Evolutionary conservation across 1,140 invertebrate species (phyloP).

Genomic region (Armadillidium nasatum): DNA sequence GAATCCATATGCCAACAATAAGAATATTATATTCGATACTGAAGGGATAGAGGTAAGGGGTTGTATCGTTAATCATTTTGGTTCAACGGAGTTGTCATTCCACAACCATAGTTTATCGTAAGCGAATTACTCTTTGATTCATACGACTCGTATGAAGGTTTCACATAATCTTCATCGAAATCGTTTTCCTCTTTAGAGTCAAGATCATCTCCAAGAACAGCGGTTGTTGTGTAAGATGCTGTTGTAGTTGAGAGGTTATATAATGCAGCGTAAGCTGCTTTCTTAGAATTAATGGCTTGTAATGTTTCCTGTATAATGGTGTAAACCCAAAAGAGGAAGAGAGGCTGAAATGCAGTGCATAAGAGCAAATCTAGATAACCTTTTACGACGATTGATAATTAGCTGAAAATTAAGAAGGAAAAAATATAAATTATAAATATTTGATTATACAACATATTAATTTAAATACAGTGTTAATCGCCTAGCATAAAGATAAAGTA

Average conservation of each 20-base stretch:
- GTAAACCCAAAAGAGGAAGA: slow-evolving; percentile 67
- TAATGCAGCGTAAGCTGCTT: slow-evolving; percentile 9
- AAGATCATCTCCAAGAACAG: slow-evolving; percentile 21
- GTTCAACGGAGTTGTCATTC: slow-evolving; percentile 51
- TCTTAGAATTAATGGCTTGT: slow-evolving; percentile 48
- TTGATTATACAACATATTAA: no score
- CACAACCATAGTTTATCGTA: slow-evolving; percentile 42
- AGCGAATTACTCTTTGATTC: slow-evolving; percentile 21
- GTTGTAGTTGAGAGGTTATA: neutral
- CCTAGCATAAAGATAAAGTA: no score
- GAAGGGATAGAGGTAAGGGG: slow-evolving; percentile 68
- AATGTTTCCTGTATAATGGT: slow-evolving; percentile 66
- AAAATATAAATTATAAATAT: neutral
- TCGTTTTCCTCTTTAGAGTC: slow-evolving; percentile 34
- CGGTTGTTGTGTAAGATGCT: neutral
- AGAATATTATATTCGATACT: slow-evolving; percentile 69
- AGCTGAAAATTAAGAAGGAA: slow-evolving; percentile 50
- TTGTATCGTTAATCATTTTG: slow-evolving; percentile 53
- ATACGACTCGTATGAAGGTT: neutral
- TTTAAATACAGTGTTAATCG: no score
- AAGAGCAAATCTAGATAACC: slow-evolving; percentile 61
- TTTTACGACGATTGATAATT: slow-evolving; percentile 58
- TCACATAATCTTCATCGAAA: slow-evolving; percentile 23
- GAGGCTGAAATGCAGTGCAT: slow-evolving; percentile 70
- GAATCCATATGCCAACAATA: slow-evolving; percentile 66